These are phyloP conservation scores for Ginglymostoma cirratum DNA, from an alignment of 2,113 vertebrate species.

Conservation along the genomic window DNA sequence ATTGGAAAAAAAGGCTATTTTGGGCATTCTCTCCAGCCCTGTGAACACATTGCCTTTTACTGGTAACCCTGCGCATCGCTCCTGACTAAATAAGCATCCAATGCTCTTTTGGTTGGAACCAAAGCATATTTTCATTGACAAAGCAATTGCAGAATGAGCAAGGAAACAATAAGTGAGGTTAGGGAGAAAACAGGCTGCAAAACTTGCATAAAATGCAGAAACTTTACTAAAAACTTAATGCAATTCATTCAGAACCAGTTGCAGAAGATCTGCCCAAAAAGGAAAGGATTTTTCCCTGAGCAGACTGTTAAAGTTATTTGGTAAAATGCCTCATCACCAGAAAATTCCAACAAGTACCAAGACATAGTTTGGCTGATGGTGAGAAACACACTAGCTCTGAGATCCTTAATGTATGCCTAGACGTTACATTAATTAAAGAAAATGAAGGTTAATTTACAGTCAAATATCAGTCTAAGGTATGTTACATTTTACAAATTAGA, in stretches of 20 bases:
- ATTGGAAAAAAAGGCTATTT: too few species aligned
- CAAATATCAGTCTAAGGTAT: not conserved
- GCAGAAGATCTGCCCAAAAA: not conserved
- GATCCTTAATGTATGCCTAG: too few species aligned
- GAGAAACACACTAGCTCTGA: too few species aligned
- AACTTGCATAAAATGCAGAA: not conserved
- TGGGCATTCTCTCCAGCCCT: too few species aligned
- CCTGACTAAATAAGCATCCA: too few species aligned
- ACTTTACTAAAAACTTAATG: not conserved
- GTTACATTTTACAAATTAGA: not conserved
- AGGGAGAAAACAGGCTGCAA: not conserved
- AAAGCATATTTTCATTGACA: not conserved
- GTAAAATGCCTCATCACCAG: too few species aligned
- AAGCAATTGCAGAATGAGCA: not conserved
- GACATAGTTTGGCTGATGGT: too few species aligned
- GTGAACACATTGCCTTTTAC: too few species aligned
- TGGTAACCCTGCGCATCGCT: too few species aligned
- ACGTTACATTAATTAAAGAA: not conserved
- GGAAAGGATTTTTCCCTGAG: too few species aligned
- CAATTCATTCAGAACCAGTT: not conserved
- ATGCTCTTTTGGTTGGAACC: not conserved
- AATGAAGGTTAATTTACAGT: not conserved
- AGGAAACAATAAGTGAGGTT: not conserved
- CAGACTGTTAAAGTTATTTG: too few species aligned
- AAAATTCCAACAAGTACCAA: too few species aligned